Conservation (phyloP, 2,888 invertebrate species). For the Ophion ventricosus region DNA sequence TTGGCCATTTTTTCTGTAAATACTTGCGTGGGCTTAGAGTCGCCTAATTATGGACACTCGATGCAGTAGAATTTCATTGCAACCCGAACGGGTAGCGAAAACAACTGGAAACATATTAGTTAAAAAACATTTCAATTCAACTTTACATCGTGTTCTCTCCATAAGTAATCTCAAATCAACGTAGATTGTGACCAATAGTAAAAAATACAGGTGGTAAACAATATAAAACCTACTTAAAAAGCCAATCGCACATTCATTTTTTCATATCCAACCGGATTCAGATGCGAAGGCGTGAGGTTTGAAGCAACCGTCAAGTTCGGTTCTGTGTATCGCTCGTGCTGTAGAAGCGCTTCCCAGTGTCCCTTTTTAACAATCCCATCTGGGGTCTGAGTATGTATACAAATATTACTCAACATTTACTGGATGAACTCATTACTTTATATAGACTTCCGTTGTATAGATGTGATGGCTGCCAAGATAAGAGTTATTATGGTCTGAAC, state of each 20-base stretch:
- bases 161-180: too few species aligned
- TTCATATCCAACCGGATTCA: slow-evolving; percentile 21
- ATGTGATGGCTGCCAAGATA: too few species aligned
- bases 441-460: too few species aligned
- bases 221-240: slow-evolving; percentile 11
- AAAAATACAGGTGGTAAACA: background rate
- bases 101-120: slow-evolving; percentile 2
- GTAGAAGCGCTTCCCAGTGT: slow-evolving; percentile 14
- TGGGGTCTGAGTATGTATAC: background rate
- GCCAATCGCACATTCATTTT: slow-evolving; percentile 29
- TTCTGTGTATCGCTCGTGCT: slow-evolving; percentile 15
- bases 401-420: background rate
- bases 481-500: too few species aligned
- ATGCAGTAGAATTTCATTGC: slow-evolving; percentile 5
- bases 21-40: slow-evolving; percentile 20
- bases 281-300: slow-evolving; percentile 17
- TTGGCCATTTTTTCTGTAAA: slow-evolving; percentile 11
- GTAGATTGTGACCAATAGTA: too few species aligned
- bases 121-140: background rate
- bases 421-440: too few species aligned
- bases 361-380: slow-evolving; percentile 2
- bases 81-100: slow-evolving; percentile 21
- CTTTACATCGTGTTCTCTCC: background rate
- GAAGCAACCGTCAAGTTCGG: slow-evolving; percentile 10
- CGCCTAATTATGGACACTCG: slow-evolving; percentile 19